A percentile compares a stretch with the other conserved stretches of the same genome.
Conservation (phyloP, 1,140 invertebrate species). For the Drosophila cardini region DNA sequence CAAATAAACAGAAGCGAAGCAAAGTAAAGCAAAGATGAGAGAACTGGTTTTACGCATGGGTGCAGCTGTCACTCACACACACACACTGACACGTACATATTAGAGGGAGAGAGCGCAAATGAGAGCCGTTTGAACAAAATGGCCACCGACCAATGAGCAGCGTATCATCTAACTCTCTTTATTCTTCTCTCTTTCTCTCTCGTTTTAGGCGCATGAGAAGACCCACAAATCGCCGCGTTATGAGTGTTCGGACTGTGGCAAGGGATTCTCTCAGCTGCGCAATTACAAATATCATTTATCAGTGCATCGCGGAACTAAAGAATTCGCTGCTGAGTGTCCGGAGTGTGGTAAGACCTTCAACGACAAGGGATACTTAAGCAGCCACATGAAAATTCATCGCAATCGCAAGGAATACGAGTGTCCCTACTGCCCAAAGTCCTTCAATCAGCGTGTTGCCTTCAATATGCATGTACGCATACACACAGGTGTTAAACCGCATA, state of each 20-base stretch:
- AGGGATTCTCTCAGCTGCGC: constrained; percentile 91
- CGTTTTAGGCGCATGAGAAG: constrained; percentile 76
- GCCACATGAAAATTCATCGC: constrained; percentile 92
- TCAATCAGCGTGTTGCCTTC: constrained; percentile 92
- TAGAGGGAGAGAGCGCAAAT: constrained; percentile 50
- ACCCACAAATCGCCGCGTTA: constrained; percentile 88
- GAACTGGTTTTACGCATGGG: constrained; percentile 81
- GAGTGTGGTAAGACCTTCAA: constrained; percentile 92
- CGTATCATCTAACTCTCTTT: constrained; percentile 24
- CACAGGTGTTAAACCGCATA: constrained; percentile 93
- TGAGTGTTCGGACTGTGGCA: constrained; percentile 90
- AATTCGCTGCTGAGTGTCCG: constrained; percentile 90
- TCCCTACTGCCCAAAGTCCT: constrained; percentile 90
- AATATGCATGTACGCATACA: constrained; percentile 93
- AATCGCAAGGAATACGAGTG: constrained; percentile 91
- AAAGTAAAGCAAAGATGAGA: constrained; percentile 7
- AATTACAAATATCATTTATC: constrained; percentile 92
- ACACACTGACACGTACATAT: constrained; percentile 27
- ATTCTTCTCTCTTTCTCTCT: constrained; percentile 8
- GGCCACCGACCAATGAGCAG: constrained; percentile 44
- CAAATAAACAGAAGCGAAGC: constrained; percentile 60
- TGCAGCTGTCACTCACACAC: constrained; percentile 42
- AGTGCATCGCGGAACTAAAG: constrained; percentile 90
- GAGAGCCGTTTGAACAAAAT: constrained; percentile 54
- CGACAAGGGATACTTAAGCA: constrained; percentile 91